Evolutionary conservation across 2,888 invertebrate species (phyloP).

Genomic region (Deilephila porcellus): DNA sequence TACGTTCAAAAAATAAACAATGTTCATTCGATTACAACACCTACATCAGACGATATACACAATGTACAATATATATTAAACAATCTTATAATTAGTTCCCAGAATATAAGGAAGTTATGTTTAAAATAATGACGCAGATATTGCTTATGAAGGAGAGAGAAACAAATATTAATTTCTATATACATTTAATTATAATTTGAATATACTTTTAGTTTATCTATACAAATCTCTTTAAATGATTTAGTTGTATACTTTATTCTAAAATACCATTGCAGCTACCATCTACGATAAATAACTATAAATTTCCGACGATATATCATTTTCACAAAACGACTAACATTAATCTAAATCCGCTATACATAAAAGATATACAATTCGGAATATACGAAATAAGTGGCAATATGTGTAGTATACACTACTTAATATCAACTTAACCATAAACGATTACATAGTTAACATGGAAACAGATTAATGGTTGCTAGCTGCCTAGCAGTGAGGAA

Average conservation of each 20-base stretch:
- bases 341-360: conserved; percentile 11
- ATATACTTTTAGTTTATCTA: conserved; percentile 11
- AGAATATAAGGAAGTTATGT: not conserved
- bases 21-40: too few species aligned
- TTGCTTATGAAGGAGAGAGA: not conserved
- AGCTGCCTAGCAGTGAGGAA: not conserved
- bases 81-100: not conserved
- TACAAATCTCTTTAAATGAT: conserved; percentile 17
- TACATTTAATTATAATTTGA: conserved; percentile 16
- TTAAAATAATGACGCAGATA: not conserved
- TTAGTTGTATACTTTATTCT: conserved; percentile 3
- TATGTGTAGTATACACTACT: not conserved
- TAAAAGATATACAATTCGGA: conserved; percentile 22
- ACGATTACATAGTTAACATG: conserved; percentile 24
- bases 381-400: conserved; percentile 15
- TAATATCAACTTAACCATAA: conserved; percentile 5
- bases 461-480: not conserved
- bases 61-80: not conserved
- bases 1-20: too few species aligned
- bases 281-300: conserved; percentile 14
- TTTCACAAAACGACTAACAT: conserved; percentile 20
- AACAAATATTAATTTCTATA: conserved; percentile 17
- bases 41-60: not conserved
- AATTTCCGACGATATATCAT: not conserved
- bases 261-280: conserved; percentile 19